phyloP scores from a whole-genome alignment of 2,113 vertebrate species.

The Colossoma macropomum region DNA sequence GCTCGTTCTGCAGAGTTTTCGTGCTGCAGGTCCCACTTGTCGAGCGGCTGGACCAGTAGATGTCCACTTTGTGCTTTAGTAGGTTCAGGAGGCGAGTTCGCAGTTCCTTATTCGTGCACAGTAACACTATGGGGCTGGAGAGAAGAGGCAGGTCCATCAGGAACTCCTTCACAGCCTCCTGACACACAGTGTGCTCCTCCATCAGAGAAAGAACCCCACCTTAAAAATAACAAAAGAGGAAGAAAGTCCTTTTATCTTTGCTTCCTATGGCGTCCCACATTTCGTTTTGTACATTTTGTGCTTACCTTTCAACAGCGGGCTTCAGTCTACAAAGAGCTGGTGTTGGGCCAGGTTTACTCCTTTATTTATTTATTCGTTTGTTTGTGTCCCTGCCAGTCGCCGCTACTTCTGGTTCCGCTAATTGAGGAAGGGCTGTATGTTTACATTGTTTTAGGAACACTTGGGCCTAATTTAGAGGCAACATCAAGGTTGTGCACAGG shows the following conservation, averaged over 20 bases:
- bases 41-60: not conserved
- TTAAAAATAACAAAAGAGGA: constrained; percentile 16
- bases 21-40: not conserved
- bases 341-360: not conserved
- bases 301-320: not conserved
- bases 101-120: constrained; percentile 75
- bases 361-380: not conserved
- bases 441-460: not conserved
- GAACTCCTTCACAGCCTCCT: constrained; percentile 70
- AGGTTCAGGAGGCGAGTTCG: constrained; percentile 62
- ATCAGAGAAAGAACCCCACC: constrained; percentile 68
- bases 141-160: constrained; percentile 71
- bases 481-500: too few species aligned
- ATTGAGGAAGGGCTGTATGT: not conserved
- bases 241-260: not conserved
- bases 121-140: constrained; percentile 69
- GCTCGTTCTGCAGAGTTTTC: not conserved
- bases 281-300: not conserved
- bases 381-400: not conserved
- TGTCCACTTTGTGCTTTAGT: constrained; percentile 44
- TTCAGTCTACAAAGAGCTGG: not conserved
- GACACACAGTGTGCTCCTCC: constrained; percentile 63
- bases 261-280: not conserved
- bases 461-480: too few species aligned
- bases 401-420: not conserved